Evolutionary conservation across 1,140 invertebrate genomes (phyloP).

Genomic region (Microplitis demolitor): DNA sequence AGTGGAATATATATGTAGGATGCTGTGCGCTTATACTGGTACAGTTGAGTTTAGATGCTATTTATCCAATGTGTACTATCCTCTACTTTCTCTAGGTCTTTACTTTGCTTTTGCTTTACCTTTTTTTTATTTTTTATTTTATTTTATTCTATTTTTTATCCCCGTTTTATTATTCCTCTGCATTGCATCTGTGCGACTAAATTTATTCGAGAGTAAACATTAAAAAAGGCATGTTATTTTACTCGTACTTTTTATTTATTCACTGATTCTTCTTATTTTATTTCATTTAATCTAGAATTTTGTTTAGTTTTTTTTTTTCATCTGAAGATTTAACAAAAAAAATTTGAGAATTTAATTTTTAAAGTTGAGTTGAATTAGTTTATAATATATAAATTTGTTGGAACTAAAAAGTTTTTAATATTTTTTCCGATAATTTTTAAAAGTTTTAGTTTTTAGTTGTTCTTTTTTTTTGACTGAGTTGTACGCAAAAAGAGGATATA

Average conservation of each 20-base stretch:
- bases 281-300: too few species aligned
- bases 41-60: slow-evolving; percentile 4
- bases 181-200: background rate
- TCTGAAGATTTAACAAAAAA: too few species aligned
- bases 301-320: too few species aligned
- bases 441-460: background rate
- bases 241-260: slow-evolving; percentile 7
- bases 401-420: too few species aligned
- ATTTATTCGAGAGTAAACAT: background rate
- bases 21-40: background rate
- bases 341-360: too few species aligned
- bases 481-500: background rate
- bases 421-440: background rate
- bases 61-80: slow-evolving; percentile 4
- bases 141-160: too few species aligned
- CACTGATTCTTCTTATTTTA: too few species aligned
- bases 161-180: slow-evolving; percentile 3
- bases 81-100: background rate
- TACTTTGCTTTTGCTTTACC: background rate
- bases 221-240: slow-evolving; percentile 17
- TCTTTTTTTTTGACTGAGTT: background rate
- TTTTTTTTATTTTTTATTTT: background rate
- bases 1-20: background rate
- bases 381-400: too few species aligned
- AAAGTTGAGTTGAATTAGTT: too few species aligned